Percentiles rank a stretch among this genome's conserved stretches.
These are phyloP conservation scores for Thermophis baileyi DNA, from an alignment of 2,113 vertebrate species.

Conservation along the genomic window DNA sequence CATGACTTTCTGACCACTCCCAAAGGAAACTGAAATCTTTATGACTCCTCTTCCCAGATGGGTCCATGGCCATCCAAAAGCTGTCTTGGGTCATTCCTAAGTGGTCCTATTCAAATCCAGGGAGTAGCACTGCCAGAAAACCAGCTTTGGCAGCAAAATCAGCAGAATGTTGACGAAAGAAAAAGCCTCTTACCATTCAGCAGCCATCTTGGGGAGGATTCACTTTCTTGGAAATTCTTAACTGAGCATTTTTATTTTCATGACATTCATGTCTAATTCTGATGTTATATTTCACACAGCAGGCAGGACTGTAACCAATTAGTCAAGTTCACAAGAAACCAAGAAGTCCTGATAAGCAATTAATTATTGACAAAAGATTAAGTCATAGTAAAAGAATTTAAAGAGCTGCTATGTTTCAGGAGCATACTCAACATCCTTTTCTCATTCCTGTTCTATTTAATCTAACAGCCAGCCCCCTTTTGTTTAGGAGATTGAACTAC, in stretches of 20 bases:
- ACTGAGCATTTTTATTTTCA: neutral
- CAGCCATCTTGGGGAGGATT: no score
- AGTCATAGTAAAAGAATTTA: neutral
- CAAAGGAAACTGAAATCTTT: no score
- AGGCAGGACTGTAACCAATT: neutral
- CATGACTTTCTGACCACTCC: no score
- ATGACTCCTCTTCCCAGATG: no score
- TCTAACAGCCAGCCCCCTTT: neutral
- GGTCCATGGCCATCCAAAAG: no score
- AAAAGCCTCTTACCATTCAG: no score
- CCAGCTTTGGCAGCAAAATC: no score
- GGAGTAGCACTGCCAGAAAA: no score
- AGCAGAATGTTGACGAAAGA: no score
- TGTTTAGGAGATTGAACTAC: neutral
- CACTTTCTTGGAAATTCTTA: neutral
- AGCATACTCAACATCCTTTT: neutral
- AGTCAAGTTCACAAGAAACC: neutral
- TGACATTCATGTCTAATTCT: neutral
- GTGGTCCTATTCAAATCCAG: no score
- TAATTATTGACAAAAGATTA: neutral
- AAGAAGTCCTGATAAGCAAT: neutral
- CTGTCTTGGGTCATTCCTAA: no score
- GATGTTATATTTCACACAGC: no score
- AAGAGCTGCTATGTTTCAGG: neutral
- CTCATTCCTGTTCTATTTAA: neutral